Percentiles rank a stretch among this genome's conserved stretches.
phyloP scores from a whole-genome alignment of 2,888 invertebrate genomes.

The Trissonchulus latispiculum region DNA sequence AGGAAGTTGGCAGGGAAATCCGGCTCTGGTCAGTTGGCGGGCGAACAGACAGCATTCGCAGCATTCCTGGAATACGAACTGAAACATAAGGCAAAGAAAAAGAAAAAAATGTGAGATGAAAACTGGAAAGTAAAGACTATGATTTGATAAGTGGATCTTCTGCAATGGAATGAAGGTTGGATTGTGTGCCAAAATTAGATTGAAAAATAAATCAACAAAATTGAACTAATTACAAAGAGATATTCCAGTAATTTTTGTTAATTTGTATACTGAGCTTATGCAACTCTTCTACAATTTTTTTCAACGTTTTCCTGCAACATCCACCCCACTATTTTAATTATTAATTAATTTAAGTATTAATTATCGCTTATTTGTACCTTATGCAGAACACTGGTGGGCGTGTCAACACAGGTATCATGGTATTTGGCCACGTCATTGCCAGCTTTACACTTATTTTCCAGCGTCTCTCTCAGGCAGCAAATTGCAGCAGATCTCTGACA shows the following conservation, averaged over 20 bases:
- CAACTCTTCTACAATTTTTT: background rate
- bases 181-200: no score
- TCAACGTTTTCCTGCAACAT: background rate
- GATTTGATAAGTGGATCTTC: no score
- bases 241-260: no score
- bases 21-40: constrained; percentile 34
- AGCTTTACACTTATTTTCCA: constrained; percentile 37
- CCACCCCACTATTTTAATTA: no score
- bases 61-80: constrained; percentile 34
- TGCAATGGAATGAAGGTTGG: no score
- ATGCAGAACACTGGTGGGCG: background rate
- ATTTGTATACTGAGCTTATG: constrained; percentile 1
- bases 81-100: no score
- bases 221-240: no score
- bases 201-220: no score
- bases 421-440: constrained; percentile 29
- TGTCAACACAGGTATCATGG: constrained; percentile 25
- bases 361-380: no score
- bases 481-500: constrained; percentile 36
- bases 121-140: no score
- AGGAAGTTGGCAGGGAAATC: constrained; percentile 35
- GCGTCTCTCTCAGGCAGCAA: constrained; percentile 38
- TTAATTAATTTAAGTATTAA: no score
- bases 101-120: no score
- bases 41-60: constrained; percentile 42